Evolutionary conservation across 2,113 vertebrate genomes (phyloP), one percentile per base, ranked within the genome.

Genomic region (Syrrhaptes paradoxus): DNA sequence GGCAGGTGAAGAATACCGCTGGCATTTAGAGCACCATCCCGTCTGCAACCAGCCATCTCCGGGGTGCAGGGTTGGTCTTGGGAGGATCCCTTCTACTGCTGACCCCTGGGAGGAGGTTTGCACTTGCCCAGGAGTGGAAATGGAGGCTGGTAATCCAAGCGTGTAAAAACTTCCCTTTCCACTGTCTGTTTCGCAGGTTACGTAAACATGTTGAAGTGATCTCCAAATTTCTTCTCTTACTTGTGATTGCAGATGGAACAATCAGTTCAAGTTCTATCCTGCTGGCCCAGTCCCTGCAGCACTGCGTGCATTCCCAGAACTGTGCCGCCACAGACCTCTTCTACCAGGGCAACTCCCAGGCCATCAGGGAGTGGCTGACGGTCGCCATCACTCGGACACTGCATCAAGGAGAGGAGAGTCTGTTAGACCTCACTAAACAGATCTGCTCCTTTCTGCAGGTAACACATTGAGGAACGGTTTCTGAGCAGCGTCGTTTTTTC

Each of bases 381-480:
- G 99, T 99, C 77, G 99, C 99, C 96, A 99, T 99, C 66, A 99
- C 99, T 29, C 98, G 99, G 85, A 98, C 99, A 1, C 97, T 99
- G 92, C 99, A 99, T 93, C 99, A 99, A 93, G 99, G 99, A 46
- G 99, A 99, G 94, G 99, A 99, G 70, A 99, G 99, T 94, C 98
- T 99, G 34, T 43, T 99, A 77, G 99, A 99, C 65, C 98, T 99
- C 91, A 99, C 99, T 3, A 99, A 98, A 68, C 99, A 99, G 97
- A 99, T 99, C 97, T 99, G 99, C 90, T 99, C 99, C 85, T 99
- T 99, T 87, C 97, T 99, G 25, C 99, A 99, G 99, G 99, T 99
- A 78, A 90, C 93, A 46, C 5, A 17, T 1, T 66, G 20, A 11
- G 8, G 16, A 20, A 6, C 4, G 54, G 57, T 89, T 78, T 10